Conservation (phyloP, 1,140 invertebrate species). For the Atta texana region DNA sequence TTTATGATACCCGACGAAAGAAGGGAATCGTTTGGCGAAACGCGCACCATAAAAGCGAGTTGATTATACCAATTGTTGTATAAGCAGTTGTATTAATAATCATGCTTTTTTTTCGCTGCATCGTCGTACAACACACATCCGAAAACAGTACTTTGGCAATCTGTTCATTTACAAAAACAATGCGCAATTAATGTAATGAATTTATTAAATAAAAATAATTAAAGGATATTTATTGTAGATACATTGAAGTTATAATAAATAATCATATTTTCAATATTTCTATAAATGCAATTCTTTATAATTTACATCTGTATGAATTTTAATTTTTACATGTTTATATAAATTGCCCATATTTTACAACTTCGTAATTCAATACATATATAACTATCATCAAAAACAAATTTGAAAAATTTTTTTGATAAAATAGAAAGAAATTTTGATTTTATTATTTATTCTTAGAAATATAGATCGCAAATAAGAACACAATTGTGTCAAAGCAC, state of each 20-base stretch:
- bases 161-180: conserved; percentile 11
- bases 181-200: conserved; percentile 2
- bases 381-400: neutral
- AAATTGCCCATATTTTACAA: neutral
- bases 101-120: conserved; percentile 10
- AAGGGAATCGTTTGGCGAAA: conserved; percentile 46
- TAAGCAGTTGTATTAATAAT: conserved; percentile 46
- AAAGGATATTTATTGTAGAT: neutral
- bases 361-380: neutral
- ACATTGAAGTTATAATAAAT: neutral
- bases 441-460: neutral
- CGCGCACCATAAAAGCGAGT: conserved; percentile 45
- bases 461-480: neutral
- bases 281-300: neutral
- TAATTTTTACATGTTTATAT: neutral
- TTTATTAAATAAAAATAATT: conserved; percentile 3
- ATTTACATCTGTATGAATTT: neutral
- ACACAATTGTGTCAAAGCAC: neutral
- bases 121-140: neutral
- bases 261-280: neutral
- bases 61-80: conserved; percentile 46
- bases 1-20: conserved; percentile 39
- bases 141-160: neutral
- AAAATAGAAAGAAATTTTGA: neutral
- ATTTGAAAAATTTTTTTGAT: neutral